Percentiles rank a stretch among this genome's conserved stretches.
These are phyloP conservation scores for Graphium colonna DNA, from an alignment of 2,888 invertebrate genomes.

Conservation along the genomic window DNA sequence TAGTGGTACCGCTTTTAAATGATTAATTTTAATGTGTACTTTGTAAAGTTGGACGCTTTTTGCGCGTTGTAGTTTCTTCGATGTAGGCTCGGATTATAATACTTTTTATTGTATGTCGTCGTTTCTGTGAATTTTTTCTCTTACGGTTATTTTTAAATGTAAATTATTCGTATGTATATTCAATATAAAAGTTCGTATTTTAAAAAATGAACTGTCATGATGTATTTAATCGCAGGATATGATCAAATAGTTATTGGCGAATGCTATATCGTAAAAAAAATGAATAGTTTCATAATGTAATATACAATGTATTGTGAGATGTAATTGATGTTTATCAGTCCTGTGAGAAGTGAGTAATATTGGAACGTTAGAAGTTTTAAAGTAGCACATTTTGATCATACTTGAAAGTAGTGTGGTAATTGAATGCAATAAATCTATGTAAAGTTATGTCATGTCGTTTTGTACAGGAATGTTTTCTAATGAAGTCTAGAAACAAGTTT, in stretches of 20 bases:
- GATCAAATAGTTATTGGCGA: slow-evolving; percentile 30
- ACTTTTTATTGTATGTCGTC: slow-evolving; percentile 64
- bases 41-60: slow-evolving; percentile 67
- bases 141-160: slow-evolving; percentile 64
- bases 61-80: slow-evolving; percentile 67
- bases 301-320: slow-evolving; percentile 6
- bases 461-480: slow-evolving; percentile 33
- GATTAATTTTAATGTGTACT: slow-evolving; percentile 58
- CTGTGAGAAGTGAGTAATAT: slow-evolving; percentile 18
- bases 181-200: slow-evolving; percentile 53
- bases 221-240: slow-evolving; percentile 38
- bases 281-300: slow-evolving; percentile 7
- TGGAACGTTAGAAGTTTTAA: slow-evolving; percentile 41
- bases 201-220: slow-evolving; percentile 50
- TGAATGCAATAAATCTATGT: slow-evolving; percentile 68
- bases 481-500: slow-evolving; percentile 1
- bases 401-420: slow-evolving; percentile 66
- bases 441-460: slow-evolving; percentile 47
- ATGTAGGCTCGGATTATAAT: slow-evolving; percentile 63
- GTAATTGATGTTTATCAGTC: slow-evolving; percentile 15
- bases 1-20: slow-evolving; percentile 56
- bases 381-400: slow-evolving; percentile 67
- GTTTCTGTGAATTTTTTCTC: slow-evolving; percentile 62
- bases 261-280: slow-evolving; percentile 8
- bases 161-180: slow-evolving; percentile 63